Evolutionary conservation across 2,888 invertebrate genomes (phyloP).

Genomic region (Leucoma salicis): DNA sequence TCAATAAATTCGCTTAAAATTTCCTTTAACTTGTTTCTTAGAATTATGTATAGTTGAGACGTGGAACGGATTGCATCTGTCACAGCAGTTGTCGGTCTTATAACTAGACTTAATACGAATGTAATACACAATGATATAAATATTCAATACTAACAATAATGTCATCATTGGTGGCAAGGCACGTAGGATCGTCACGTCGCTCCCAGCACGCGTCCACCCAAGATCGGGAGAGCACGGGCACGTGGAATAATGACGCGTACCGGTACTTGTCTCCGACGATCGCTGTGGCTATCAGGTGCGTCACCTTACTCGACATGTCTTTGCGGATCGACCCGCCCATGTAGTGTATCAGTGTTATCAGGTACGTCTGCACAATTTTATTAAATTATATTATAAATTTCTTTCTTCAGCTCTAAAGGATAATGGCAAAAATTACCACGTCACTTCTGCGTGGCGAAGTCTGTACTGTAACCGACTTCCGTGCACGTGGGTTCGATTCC

Average conservation of each 20-base stretch:
- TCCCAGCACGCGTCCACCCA: conserved; percentile 97
- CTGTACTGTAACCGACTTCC: no score
- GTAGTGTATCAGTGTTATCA: conserved; percentile 95
- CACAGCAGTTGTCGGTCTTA: no score
- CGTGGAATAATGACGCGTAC: conserved; percentile 94
- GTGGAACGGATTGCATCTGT: no score
- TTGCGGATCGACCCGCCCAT: conserved; percentile 98
- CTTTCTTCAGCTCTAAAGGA: no score
- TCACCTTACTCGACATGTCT: conserved; percentile 93
- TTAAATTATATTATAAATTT: not conserved
- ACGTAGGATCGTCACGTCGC: conserved; percentile 85
- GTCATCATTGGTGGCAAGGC: conserved; percentile 86
- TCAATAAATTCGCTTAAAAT: no score
- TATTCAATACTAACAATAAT: conserved; percentile 81
- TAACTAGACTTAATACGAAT: no score
- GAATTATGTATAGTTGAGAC: no score
- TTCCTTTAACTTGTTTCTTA: no score
- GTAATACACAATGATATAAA: no score
- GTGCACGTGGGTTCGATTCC: no score
- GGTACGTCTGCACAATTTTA: conserved; percentile 84
- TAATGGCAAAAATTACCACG: no score
- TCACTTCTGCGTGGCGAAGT: no score
- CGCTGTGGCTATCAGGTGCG: conserved; percentile 95
- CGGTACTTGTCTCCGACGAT: conserved; percentile 96
- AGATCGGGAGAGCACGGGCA: conserved; percentile 92